Percentiles rank a stretch among this genome's conserved stretches.
Conservation (phyloP, 2,797 vertebrate genomes). For the Acanthiza pusilla region DNA sequence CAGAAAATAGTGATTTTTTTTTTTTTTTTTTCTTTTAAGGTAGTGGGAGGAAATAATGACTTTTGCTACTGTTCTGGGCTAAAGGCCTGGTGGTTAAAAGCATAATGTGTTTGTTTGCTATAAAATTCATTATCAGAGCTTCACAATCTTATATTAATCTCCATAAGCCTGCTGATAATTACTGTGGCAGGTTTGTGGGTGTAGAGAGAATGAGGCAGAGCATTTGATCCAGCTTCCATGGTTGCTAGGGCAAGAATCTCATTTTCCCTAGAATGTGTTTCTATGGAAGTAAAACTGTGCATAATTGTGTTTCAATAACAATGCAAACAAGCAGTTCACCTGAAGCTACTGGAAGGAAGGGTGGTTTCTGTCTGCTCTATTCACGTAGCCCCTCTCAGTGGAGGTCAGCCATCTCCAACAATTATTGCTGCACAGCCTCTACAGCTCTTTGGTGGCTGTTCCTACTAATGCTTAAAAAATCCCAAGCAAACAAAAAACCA, state of each 20-base stretch:
- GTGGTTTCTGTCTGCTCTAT: background rate
- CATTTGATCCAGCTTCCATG: background rate
- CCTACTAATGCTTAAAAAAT: background rate
- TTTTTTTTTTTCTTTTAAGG: background rate
- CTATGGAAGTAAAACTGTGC: background rate
- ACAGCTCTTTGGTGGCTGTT: background rate
- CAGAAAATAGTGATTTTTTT: background rate
- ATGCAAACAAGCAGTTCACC: background rate
- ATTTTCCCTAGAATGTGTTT: background rate
- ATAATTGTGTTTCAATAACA: background rate
- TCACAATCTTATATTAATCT: background rate
- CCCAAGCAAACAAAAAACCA: background rate
- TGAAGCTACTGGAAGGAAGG: background rate
- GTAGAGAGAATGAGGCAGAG: background rate
- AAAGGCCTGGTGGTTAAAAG: background rate
- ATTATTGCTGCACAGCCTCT: background rate
- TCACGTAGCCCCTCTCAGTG: accelerated
- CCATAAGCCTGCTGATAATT: background rate
- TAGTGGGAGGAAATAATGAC: background rate
- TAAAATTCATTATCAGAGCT: background rate
- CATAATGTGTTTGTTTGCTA: background rate
- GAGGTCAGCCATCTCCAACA: background rate
- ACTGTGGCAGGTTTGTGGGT: background rate
- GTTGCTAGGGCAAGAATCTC: background rate
- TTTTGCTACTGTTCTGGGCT: background rate